These are phyloP conservation scores for Hyla sarda DNA, from an alignment of 2,113 vertebrate species.

Conservation along the genomic window DNA sequence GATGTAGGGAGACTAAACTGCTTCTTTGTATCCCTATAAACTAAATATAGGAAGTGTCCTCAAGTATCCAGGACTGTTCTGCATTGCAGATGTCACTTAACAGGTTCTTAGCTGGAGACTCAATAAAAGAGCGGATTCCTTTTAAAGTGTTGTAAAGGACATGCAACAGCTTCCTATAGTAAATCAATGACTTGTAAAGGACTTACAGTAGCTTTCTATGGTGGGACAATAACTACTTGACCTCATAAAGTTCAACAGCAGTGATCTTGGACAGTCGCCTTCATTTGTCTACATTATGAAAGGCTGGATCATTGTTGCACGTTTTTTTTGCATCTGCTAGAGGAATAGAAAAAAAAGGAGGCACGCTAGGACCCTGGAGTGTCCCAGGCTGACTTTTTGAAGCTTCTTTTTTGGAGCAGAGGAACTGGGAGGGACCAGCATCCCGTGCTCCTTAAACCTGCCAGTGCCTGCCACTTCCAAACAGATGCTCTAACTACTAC, in stretches of 20 bases:
- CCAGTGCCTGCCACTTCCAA: conserved; percentile 57
- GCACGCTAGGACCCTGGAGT: conserved; percentile 61
- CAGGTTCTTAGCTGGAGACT: not conserved
- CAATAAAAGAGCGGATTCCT: conserved; percentile 13
- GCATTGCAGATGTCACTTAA: conserved; percentile 15
- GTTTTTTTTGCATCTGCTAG: not conserved
- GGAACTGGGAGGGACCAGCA: conserved; percentile 66
- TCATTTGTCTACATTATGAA: not conserved
- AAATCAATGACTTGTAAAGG: not conserved
- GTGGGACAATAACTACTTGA: conserved; percentile 1
- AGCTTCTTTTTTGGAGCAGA: conserved; percentile 63
- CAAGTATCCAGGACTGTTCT: not conserved
- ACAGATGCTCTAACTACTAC: conserved; percentile 66
- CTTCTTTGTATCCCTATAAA: not conserved
- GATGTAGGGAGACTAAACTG: not conserved
- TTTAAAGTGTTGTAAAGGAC: conserved; percentile 6
- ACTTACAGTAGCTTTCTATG: not conserved
- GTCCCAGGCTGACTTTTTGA: conserved; percentile 62
- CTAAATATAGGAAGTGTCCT: conserved; percentile 2
- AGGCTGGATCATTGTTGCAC: not conserved
- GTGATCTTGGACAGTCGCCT: not conserved
- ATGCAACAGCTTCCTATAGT: not conserved
- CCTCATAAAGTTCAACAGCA: not conserved
- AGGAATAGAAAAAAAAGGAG: not conserved
- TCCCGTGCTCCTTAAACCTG: conserved; percentile 69